Percentiles rank a stretch among this genome's conserved stretches.
phyloP scores from a whole-genome alignment of 2,888 invertebrate species.

The Nowickia ferox region DNA sequence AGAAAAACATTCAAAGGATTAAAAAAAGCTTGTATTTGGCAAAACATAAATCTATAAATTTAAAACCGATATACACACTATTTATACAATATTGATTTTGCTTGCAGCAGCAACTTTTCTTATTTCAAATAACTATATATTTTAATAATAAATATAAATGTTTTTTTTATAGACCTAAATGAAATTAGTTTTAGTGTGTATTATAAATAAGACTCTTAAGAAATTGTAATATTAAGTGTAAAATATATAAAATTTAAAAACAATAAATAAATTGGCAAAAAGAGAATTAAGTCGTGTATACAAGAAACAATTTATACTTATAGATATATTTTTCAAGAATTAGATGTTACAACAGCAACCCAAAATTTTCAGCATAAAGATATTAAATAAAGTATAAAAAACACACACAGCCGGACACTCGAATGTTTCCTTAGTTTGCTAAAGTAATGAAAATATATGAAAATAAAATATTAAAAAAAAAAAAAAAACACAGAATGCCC shows the following conservation, averaged over 20 bases:
- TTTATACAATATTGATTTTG: not conserved
- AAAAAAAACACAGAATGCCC: slow-evolving; percentile 26
- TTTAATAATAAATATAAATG: slow-evolving; percentile 18
- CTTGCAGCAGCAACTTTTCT: not conserved
- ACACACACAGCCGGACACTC: too few relatives aligned
- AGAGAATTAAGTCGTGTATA: slow-evolving; percentile 22
- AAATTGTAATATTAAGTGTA: slow-evolving; percentile 43
- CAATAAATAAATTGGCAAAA: slow-evolving; percentile 10
- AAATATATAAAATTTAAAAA: slow-evolving; percentile 36
- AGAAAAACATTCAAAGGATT: not conserved
- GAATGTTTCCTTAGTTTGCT: slow-evolving; percentile 2
- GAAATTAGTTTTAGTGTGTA: slow-evolving; percentile 12
- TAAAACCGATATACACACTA: not conserved
- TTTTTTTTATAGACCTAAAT: slow-evolving; percentile 22
- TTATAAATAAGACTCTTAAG: slow-evolving; percentile 32
- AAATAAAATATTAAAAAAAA: not conserved
- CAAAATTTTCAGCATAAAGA: slow-evolving; percentile 14
- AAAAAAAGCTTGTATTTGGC: slow-evolving; percentile 1
- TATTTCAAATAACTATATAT: slow-evolving; percentile 13
- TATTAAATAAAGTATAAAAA: slow-evolving; percentile 7
- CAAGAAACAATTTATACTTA: slow-evolving; percentile 23
- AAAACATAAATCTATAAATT: slow-evolving; percentile 1
- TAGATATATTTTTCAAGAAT: slow-evolving; percentile 58
- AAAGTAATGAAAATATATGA: slow-evolving; percentile 12
- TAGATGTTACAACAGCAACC: slow-evolving; percentile 40